Evolutionary conservation across 2,888 invertebrate species (phyloP).

Genomic region (Biston stratarius): DNA sequence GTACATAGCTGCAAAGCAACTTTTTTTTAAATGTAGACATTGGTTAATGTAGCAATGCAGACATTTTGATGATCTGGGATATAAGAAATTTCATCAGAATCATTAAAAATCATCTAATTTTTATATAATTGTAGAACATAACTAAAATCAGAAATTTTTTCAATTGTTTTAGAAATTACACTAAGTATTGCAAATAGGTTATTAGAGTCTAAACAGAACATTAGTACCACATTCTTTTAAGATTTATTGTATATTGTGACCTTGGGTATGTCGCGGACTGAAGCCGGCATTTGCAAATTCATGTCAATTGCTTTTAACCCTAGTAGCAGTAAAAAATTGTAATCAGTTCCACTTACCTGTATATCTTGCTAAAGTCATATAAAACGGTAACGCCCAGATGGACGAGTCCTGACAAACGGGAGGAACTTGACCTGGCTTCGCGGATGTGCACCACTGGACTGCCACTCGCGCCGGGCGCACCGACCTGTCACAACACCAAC

Average conservation of each 20-base stretch:
- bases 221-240: neutral
- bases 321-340: neutral
- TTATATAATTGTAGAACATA: neutral
- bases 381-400: constrained; percentile 96
- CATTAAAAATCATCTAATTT: neutral
- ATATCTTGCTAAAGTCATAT: constrained; percentile 98
- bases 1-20: neutral
- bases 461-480: constrained; percentile 76
- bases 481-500: constrained; percentile 73
- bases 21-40: no score
- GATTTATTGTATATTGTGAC: neutral
- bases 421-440: constrained; percentile 81
- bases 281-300: constrained; percentile 29
- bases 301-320: constrained; percentile 19
- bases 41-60: no score
- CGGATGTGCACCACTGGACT: constrained; percentile 72
- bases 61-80: neutral
- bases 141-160: neutral
- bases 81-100: neutral
- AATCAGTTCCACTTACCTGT: constrained; percentile 89
- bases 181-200: neutral
- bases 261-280: constrained; percentile 9
- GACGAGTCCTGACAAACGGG: constrained; percentile 89
- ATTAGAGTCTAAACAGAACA: neutral
- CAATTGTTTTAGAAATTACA: neutral